Base-by-base conservation (phyloP, 2,113 vertebrate genomes). In the Tachysurus vachellii region DNA sequence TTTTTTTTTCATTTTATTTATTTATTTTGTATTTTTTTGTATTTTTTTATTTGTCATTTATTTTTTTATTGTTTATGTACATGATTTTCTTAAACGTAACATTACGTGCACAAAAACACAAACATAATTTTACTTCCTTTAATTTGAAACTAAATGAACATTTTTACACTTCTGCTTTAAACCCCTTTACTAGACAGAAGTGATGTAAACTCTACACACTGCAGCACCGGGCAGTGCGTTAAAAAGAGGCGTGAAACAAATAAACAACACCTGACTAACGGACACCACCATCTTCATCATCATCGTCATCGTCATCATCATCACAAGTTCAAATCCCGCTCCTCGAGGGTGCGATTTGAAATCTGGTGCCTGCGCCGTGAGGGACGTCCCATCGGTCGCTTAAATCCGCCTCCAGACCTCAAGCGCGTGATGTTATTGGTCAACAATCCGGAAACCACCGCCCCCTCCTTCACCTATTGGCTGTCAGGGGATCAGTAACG, bases 401-500 rank as follows among this genome's bases (percentile, higher is more conserved):
- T 88, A 86, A 88, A 94, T 91, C 94, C 94, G 88, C 96, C 95
- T 83, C 91, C 13, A 76, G 91, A 36, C 86, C 88, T 85, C 47
- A 16, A 88, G 81, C 66, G 21, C 62, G 19, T 0, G 19, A 61
- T 83, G 1, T 82, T 44, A 96, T 96, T 96, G 95, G 96, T 11
- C 0, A 0, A 3, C 26, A 47, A 17, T 0, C 10, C 2, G 76
- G 86, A 88, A 94, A 93, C 91, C 75, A 91, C 94, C 84, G 80
- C 87, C 87, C 91, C 85, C 88, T 92, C 89, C 83, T 36, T 87
- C 91, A n/a, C 75, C 53, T 89, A 99, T 98, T 99, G 98, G 98
- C 95, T 97, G 96, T 94, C 94, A n/a, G 89, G 85, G 93, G 96
- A 96, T 96, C 93, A 95, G 97, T 96, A 96, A 97, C 96, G 96